Base-by-base conservation (phyloP, 2,797 vertebrate species). In the Lindbergichthys nudifrons region DNA sequence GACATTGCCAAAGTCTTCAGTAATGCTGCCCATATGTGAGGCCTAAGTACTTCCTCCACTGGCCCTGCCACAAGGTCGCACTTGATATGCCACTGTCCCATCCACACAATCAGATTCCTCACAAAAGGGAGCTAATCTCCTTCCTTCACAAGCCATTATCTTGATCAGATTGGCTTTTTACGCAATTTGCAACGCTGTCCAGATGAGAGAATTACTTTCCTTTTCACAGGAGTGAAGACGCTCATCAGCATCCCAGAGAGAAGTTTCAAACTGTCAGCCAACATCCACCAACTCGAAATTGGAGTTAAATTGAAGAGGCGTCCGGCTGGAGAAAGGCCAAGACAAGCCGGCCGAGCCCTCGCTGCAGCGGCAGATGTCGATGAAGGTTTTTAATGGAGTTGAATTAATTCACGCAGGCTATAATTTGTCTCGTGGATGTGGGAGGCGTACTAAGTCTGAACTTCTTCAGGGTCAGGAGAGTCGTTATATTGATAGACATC, bases 91-190 rank as follows among this genome's bases (percentile, higher is more conserved):
- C 87, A 88, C 87, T 74, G 82, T 88, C 87, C 84, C 85, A 87
- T 90, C 90, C 90, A 56, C 87, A 86, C 91, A 86, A 92, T 93
- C 90, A 89, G 79, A 93, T 92, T 89, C 74, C 83, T 85, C 86
- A 91, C 90, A 92, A 92, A 61, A 91, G 89, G 80, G 71, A 93
- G 87, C 90, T 93, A 92, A 95, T 94, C 92, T 94, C 88, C 84
- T 92, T 90, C 92, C 85, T 92, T 95, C 93, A 94, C 88, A 94
- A 91, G 86, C 88, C 88, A 93, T 95, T 94, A 94, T 94, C 93
- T 92, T 92, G 90, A 95, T 93, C 90, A 46, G 70, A 85, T 70
- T 13, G 72, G 68, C 84, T 89, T 88, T 77, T 86, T 77, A 83
- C 51, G 1, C 81, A 88, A 92, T 90, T 87, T 85, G 81, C 84